Conservation (phyloP, 2,113 vertebrate species). For the Coptodon rendalli region DNA sequence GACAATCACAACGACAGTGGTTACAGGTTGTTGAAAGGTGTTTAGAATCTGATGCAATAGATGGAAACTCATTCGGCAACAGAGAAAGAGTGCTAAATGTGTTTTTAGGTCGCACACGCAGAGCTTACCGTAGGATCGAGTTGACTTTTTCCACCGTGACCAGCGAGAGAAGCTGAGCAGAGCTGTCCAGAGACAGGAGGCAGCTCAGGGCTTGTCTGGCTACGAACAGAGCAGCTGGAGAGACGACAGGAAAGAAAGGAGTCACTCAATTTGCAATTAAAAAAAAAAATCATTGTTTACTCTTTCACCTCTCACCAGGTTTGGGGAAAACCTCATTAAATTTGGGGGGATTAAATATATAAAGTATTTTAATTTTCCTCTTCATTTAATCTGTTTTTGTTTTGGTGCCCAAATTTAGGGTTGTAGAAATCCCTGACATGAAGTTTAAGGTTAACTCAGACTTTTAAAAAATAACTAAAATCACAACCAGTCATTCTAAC, state of each 20-base stretch:
- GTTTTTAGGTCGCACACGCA: fast-evolving
- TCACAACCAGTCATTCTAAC: background rate
- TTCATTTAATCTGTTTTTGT: background rate
- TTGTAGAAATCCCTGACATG: background rate
- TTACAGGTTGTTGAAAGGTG: background rate
- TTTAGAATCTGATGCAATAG: fast-evolving
- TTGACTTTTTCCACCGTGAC: constrained; percentile 74
- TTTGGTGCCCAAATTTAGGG: fast-evolving
- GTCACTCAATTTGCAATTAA: background rate
- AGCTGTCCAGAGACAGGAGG: constrained; percentile 84
- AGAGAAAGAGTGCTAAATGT: fast-evolving
- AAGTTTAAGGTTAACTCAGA: background rate
- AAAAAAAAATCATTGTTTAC: background rate
- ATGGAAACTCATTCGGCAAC: background rate
- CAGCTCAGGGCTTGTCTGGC: constrained; percentile 87
- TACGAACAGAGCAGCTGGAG: constrained; percentile 82
- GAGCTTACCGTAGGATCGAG: background rate
- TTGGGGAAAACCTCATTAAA: fast-evolving
- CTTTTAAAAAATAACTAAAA: background rate
- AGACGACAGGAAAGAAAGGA: background rate
- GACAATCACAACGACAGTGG: background rate
- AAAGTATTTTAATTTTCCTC: background rate
- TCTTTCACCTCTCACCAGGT: background rate
- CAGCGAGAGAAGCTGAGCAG: constrained; percentile 77
- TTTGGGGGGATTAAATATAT: background rate